Evolutionary conservation across 2,888 invertebrate species (phyloP), one percentile per base, ranked within the genome.

Genomic region (Vanessa cardui): DNA sequence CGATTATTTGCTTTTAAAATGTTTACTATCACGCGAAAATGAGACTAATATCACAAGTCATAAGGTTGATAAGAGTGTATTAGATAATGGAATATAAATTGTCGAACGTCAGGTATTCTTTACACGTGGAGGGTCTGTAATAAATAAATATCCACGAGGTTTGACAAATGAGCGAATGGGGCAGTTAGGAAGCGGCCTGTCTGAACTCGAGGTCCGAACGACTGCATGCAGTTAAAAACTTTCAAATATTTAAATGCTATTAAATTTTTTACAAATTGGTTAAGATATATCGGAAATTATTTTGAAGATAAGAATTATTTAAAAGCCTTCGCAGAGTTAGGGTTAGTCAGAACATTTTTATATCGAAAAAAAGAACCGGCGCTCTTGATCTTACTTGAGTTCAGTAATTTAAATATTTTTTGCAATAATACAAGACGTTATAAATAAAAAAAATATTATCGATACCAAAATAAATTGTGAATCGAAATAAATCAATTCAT

Each of bases 101-200:
- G 0, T 50, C 20, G 0, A 0, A 0, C 0, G 67, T 79, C 83
- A 72, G 67, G 74, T 68, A 26, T 49, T 59, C 15, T 59, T 85
- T 83, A 83, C 79, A 74, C 85, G 89, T 76, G 87, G 89, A 84
- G 88, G 91, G 92, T 90, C 91, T 74, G 81, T 78, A 84, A 91
- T 92, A 92, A 90, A 91, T 92, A 89, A 91, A 87, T 89, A 90
- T 88, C 87, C 83, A 86, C 83, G 78, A 81, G 76, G 81, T 82
- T 86, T 90, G 91, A 92, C 92, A 92, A 92, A 92, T 92, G 91
- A 90, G 87, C 78, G 83, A 86, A 88, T 90, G 88, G 85, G 83
- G 78, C 82, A 78, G 88, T 87, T 88, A 88, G 81, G 85, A 77
- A 80, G 86, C 88, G 88, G 89, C 77, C 66, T 77, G 76, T 83